Evolutionary conservation across 2,888 invertebrate genomes (phyloP).

Genomic region (Vesta saturnalis): DNA sequence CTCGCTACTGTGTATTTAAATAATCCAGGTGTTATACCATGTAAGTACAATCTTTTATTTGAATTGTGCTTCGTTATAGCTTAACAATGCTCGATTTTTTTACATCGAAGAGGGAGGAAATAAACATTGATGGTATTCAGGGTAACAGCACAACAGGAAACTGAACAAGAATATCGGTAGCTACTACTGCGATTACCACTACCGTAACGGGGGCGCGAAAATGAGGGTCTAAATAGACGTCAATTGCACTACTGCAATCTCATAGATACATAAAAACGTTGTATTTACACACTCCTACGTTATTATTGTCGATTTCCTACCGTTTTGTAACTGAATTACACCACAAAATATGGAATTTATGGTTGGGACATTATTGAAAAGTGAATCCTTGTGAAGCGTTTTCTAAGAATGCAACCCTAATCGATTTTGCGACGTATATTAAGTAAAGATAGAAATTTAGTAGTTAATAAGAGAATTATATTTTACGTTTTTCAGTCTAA

Average conservation of each 20-base stretch:
- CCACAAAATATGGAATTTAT: slow-evolving; percentile 23
- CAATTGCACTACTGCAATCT: slow-evolving; percentile 23
- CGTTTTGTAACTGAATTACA: slow-evolving; percentile 21
- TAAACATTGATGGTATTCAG: slow-evolving; percentile 22
- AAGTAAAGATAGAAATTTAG: no score
- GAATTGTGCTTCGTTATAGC: slow-evolving; percentile 23
- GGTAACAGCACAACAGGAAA: slow-evolving; percentile 9
- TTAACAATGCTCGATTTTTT: slow-evolving; percentile 19
- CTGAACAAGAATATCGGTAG: slow-evolving; percentile 10
- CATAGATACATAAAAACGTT: slow-evolving; percentile 24
- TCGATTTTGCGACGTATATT: no score
- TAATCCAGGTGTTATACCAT: slow-evolving; percentile 45
- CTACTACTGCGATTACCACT: background rate
- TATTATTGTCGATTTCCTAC: slow-evolving; percentile 25
- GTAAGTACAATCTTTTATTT: slow-evolving; percentile 36
- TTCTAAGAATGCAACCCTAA: no score
- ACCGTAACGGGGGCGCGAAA: slow-evolving; percentile 13
- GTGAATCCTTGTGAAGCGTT: no score
- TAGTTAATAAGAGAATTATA: no score
- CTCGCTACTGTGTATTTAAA: slow-evolving; percentile 44
- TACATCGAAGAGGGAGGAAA: slow-evolving; percentile 21
- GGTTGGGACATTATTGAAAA: background rate
- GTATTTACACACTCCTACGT: slow-evolving; percentile 20
- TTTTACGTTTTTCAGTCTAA: no score
- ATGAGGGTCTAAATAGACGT: slow-evolving; percentile 20